phyloP scores from a whole-genome alignment of 2,888 invertebrate species.

The Osmoderma eremita region DNA sequence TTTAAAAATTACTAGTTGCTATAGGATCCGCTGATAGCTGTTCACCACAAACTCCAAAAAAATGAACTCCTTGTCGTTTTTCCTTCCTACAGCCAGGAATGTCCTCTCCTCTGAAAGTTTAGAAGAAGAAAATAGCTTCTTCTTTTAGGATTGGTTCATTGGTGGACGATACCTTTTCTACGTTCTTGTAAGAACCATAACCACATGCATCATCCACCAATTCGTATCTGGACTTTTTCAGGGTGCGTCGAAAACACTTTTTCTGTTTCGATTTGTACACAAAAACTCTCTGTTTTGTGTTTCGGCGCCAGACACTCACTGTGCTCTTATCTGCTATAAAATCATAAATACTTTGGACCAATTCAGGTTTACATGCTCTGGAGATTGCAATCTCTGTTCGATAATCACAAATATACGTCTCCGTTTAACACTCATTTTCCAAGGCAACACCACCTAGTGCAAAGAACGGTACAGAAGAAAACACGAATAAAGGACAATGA shows the following conservation, averaged over 20 bases:
- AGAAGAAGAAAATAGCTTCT: background rate
- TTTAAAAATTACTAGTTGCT: too few relatives aligned
- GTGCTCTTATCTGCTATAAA: too few relatives aligned
- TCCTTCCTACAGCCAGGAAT: background rate
- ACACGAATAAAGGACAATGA: background rate
- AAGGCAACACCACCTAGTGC: background rate
- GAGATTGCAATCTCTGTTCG: background rate
- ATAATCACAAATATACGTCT: background rate
- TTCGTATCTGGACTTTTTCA: background rate
- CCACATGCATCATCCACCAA: background rate
- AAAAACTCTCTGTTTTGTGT: too few relatives aligned
- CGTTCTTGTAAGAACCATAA: background rate
- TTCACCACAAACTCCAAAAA: background rate
- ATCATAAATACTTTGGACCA: background rate
- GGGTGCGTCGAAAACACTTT: background rate
- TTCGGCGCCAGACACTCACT: too few relatives aligned
- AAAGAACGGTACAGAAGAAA: background rate
- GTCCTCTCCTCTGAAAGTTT: background rate
- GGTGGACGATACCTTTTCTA: background rate
- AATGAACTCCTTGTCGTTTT: conserved; percentile 5
- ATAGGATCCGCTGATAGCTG: conserved; percentile 3
- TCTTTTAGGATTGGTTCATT: background rate
- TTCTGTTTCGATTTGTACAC: background rate
- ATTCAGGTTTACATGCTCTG: background rate
- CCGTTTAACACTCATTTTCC: background rate